Evolutionary conservation across 1,140 invertebrate genomes (phyloP).

Genomic region (Temnothorax curvispinosus): DNA sequence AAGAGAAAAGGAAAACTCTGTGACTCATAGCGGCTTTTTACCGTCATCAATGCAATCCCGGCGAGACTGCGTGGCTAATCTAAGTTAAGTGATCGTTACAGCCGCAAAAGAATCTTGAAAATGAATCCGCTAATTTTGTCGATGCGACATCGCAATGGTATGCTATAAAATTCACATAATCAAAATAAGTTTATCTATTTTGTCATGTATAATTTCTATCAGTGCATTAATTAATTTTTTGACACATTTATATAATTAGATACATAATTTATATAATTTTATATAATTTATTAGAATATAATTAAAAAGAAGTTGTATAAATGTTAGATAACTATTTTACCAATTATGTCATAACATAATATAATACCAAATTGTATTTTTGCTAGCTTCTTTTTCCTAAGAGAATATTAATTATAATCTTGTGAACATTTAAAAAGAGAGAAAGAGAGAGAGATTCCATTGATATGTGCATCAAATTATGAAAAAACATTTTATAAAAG

Average conservation of each 20-base stretch:
- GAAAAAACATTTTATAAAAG: background rate
- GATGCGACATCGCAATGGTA: background rate
- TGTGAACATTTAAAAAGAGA: too few relatives aligned
- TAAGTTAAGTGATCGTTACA: constrained; percentile 73
- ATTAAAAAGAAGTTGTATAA: background rate
- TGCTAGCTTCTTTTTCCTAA: background rate
- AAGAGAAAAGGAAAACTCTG: constrained; percentile 6
- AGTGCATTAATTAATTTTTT: background rate
- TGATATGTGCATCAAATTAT: background rate
- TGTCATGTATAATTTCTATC: background rate
- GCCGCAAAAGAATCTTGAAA: constrained; percentile 62
- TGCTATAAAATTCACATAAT: background rate
- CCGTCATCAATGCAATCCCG: constrained; percentile 41
- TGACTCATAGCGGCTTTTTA: constrained; percentile 66
- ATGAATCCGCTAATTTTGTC: constrained; percentile 38
- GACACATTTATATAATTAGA: background rate
- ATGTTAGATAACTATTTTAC: background rate
- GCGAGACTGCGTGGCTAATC: constrained; percentile 71
- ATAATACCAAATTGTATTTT: background rate
- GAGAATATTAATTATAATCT: too few relatives aligned
- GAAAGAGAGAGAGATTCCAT: too few relatives aligned
- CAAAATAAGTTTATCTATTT: background rate
- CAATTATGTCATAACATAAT: background rate
- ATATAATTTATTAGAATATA: background rate
- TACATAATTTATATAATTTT: background rate